Conservation (phyloP, 2,113 vertebrate genomes). For the Proterorhinus semilunaris region DNA sequence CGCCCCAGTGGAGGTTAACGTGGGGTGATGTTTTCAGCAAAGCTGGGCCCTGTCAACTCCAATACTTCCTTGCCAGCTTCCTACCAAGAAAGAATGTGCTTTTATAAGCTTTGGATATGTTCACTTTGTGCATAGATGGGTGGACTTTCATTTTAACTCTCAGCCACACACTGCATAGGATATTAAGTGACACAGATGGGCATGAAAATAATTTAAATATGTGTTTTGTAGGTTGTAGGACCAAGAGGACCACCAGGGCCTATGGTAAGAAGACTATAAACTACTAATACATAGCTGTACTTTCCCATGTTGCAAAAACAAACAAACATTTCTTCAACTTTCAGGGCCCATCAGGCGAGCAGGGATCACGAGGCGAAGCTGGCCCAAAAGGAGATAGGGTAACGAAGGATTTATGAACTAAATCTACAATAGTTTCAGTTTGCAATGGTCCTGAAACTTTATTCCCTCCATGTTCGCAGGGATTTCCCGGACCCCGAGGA, state of each 20-base stretch:
- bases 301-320: conserved; percentile 10
- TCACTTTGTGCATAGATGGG: neutral
- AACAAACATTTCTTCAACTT: conserved; percentile 24
- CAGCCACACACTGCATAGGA: too few species aligned
- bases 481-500: conserved; percentile 84
- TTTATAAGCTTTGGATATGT: neutral
- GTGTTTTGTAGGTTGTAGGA: conserved; percentile 82
- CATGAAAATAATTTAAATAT: neutral
- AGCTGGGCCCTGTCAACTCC: conserved; percentile 39
- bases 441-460: conserved; percentile 4
- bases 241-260: conserved; percentile 89
- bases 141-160: too few species aligned
- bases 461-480: conserved; percentile 68
- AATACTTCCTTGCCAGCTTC: conserved; percentile 25
- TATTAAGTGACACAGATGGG: too few species aligned
- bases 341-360: conserved; percentile 89
- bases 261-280: conserved; percentile 75
- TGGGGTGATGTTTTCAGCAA: conserved; percentile 44
- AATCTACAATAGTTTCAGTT: neutral
- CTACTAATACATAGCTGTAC: neutral
- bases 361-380: conserved; percentile 85
- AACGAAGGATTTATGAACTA: conserved; percentile 33
- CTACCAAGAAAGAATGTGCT: conserved; percentile 44
- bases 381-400: conserved; percentile 90
- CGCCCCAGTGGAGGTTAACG: conserved; percentile 48